Evolutionary conservation across 2,797 vertebrate genomes (phyloP), one percentile per base, ranked within the genome.

Genomic region (Rhabdophis nuchalis): DNA sequence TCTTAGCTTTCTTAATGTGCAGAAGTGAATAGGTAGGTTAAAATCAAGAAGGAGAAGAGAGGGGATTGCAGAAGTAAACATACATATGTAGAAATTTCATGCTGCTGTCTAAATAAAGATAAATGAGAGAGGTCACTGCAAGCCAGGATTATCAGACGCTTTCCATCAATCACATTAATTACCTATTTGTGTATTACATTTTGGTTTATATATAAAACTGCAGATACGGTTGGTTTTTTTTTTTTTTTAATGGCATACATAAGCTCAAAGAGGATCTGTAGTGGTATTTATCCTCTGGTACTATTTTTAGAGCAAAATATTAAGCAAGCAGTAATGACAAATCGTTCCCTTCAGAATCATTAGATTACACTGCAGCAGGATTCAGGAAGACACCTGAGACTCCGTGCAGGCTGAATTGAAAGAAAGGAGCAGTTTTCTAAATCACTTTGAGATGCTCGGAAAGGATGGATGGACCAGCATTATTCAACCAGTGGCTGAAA

Each of bases 221-320:
- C 56, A 88, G 72, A 60, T 82, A 60, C 11, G 18, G 20, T 85
- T 92, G 85, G 36, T 85, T 72, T 4, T 52, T 89, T 7, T 85
- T 85, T 72, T 68, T 50, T 89, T 41, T 41, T 53, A 46, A 46
- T 0, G 1, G 56, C 53, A 54, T 20, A 29, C 4, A 23, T 60
- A 85, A 64, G 14, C 82, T 85, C 8, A 72, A 56, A 53, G 57
- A 52, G 14, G 50, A 61, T 77, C 12, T 36, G 56, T 54, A 54
- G 88, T 32, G n/a, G 52, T 61, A 54, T 85, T 89, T 54, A 89
- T 64, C n/a, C 50, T 54, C 29, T 41, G 25, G 1, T 85, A 11
- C 87, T 92, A 64, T 92, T 89, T 92, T 89, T 53, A 36, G 91
- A 86, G 57, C 29, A 46, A 60, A 60, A 85, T n/a, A 60, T 92